Percentiles rank a stretch among this genome's conserved stretches.
Conservation (phyloP, 2,888 invertebrate genomes). For the Agrotis ipsilon region DNA sequence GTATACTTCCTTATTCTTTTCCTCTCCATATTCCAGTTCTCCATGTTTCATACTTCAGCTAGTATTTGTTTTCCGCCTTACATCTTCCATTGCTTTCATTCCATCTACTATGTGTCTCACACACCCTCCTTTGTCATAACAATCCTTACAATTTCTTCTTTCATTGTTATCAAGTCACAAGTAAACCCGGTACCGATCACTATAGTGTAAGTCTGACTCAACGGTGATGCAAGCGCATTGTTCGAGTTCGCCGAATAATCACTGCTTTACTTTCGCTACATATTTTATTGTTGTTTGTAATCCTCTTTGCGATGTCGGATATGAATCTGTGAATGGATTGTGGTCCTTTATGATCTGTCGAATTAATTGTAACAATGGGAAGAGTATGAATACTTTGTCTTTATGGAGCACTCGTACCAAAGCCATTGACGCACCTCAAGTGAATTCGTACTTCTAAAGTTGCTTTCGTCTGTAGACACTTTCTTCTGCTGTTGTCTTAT, state of each 20-base stretch:
- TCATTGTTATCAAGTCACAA: slow-evolving; percentile 42
- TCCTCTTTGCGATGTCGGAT: slow-evolving; percentile 7
- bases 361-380: not conserved
- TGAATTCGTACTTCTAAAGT: no score
- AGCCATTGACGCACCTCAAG: no score
- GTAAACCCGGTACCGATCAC: slow-evolving; percentile 28
- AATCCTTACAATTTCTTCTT: slow-evolving; percentile 42
- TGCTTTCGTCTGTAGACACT: no score
- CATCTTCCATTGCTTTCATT: not conserved
- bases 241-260: slow-evolving; percentile 53
- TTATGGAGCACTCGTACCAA: no score
- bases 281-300: slow-evolving; percentile 49
- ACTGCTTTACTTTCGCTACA: slow-evolving; percentile 65
- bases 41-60: not conserved
- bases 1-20: not conserved
- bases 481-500: no score
- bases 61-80: not conserved
- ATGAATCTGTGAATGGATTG: slow-evolving; percentile 34
- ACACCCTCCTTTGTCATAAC: slow-evolving; percentile 28
- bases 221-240: slow-evolving; percentile 60
- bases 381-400: not conserved
- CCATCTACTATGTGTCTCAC: slow-evolving; percentile 3
- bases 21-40: no score
- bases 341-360: not conserved
- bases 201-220: slow-evolving; percentile 38